Conservation (phyloP, 2,888 invertebrate species). For the Hesperia comma region DNA sequence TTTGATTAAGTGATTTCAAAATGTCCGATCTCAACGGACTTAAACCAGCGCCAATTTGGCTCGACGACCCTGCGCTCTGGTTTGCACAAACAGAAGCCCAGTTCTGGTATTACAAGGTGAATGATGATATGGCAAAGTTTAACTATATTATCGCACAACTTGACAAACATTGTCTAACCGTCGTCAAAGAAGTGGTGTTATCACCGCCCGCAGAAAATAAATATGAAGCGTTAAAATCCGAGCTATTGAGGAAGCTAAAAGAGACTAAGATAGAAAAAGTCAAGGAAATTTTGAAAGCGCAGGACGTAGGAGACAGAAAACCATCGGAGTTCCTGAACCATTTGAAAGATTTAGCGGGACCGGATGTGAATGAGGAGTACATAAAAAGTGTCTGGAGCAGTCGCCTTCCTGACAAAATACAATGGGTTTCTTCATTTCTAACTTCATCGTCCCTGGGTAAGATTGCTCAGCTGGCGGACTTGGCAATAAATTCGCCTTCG, state of each 20-base stretch:
- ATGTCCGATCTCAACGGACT: background rate
- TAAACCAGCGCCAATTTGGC: constrained; percentile 6
- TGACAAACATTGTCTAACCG: constrained; percentile 8
- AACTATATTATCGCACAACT: constrained; percentile 11
- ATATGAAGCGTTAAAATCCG: constrained; percentile 13
- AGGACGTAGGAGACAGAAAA: constrained; percentile 14
- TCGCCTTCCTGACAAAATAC: constrained; percentile 2
- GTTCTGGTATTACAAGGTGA: background rate
- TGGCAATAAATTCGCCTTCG: constrained; percentile 21
- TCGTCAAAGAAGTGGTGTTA: constrained; percentile 9
- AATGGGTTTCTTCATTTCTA: constrained; percentile 10
- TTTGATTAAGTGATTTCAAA: background rate
- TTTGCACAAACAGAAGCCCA: constrained; percentile 15
- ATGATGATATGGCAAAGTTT: constrained; percentile 14
- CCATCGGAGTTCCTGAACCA: constrained; percentile 15
- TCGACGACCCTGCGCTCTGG: constrained; percentile 15
- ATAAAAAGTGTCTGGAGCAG: constrained; percentile 14
- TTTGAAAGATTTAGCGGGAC: constrained; percentile 13
- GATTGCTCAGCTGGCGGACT: constrained; percentile 18
- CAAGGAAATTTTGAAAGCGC: background rate
- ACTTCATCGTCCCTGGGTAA: constrained; percentile 15
- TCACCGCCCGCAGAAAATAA: constrained; percentile 6
- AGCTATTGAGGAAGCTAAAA: constrained; percentile 6
- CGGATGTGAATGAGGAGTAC: constrained; percentile 5
- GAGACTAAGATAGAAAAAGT: background rate